Evolutionary conservation across 2,797 vertebrate species (phyloP), one percentile per base, ranked within the genome.

Genomic region (Tamandua tetradactyla): DNA sequence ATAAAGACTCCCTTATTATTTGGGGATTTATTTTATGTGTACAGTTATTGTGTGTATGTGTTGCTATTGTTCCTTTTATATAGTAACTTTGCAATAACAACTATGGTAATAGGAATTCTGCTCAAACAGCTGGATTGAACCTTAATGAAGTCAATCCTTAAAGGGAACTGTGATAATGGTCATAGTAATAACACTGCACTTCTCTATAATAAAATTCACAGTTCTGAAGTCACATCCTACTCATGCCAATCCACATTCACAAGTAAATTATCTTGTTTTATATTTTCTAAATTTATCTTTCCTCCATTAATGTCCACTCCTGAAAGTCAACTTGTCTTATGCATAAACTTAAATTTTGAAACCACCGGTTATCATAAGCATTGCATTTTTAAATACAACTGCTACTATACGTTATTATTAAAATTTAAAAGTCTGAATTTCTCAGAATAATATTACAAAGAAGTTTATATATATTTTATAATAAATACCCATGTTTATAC

Each of bases 231-330:
- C 20, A 93, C 44, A 72, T 78, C 22, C 68, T 93, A 74, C 7
- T 68, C 52, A 85, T 2, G 27, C 3, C 66, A 76, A 78, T 22
- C 27, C 32, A 96, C 42, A 92, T 57, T n/a, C 69, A 87, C 22
- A 89, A 84, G 8, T 62, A 27, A 32, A 84, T 22, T 42, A 85
- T 35, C 59, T 93, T 55, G 20, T 74, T 89, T 96, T 68, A 81
- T 55, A 25, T 78, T 94, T 88, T 81, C 42, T 66, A n/a, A 64
- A 15, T n/a, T 92, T 64, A 87, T 92, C 78, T 90, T 90, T 40
- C 40, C 47, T 64, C 59, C 22, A 80, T 47, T 78, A 91, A 71
- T 74, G 27, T 68, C 82, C 52, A 87, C 47, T 87, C 32, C 80
- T 90, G 14, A 64, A 74, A 89, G 76, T 37, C 32, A 66, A 93